Evolutionary conservation across 64 coral and sea anemone genomes (phyloP), one percentile per base, ranked within the genome.

Genomic region (Orbicella faveolata): DNA sequence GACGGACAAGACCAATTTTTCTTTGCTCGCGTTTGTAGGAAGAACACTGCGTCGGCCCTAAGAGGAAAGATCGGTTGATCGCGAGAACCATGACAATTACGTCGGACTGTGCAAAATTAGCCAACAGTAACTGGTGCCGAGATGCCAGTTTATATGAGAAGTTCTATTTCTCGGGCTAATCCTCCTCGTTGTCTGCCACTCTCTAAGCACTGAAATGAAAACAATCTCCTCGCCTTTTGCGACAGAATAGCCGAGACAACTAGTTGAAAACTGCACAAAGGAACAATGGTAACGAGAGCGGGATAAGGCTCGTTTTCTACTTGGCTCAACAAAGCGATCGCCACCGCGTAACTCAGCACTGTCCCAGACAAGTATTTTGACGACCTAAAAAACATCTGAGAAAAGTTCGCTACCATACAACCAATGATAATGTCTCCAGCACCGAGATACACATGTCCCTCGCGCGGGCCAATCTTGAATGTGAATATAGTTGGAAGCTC

Each of bases 361-460:
- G 81, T 63, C 11, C 52, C 89, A 61, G 89, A 59, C 33, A 90
- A 73, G 66, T 75, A 82, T 70, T 57, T 83, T 57, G 61, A 73
- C 74, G 89, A 90, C 30, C 61, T 75, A 19, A 90, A 83, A 76
- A 90, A 90, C 81, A 75, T 83, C 70, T 90, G 79, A 63, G 89
- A 74, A 83, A 91, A 91, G 33, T 91, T 91, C 35, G 89, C 69
- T 5, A 91, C 89, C 2, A 91, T 33, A 20, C 80, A 91, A 10
- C 89, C 89, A 44, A 91, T 83, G 52, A 91, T 37, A 19, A 91
- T 91, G 18, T 91, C 89, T 37, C 89, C 89, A 51, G 89, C 74
- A 34, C 79, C 89, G 59, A 91, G 89, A 83, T 53, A 91, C 18
- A 83, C 89, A 36, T 83, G 74, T 34, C 36, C 61, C 19, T 91